Evolutionary conservation across 2,113 vertebrate species (phyloP), one percentile per base, ranked within the genome.

Genomic region (Todiramphus chloris): DNA sequence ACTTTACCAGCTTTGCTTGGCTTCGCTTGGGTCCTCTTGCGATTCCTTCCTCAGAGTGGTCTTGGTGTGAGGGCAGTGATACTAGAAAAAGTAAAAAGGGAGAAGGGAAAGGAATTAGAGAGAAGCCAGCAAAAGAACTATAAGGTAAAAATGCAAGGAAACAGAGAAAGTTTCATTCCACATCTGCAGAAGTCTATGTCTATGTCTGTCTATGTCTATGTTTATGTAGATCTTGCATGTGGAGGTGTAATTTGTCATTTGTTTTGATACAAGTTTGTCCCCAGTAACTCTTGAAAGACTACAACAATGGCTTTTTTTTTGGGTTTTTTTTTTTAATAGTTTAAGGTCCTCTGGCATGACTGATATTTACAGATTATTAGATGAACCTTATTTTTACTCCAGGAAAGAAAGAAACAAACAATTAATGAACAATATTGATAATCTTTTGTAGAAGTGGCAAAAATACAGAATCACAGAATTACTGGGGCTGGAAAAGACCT

Each of bases 331-430:
- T 53, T 46, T 80, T 25, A 77, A 59, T 48, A 72, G 31, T 58
- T 39, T 12, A 58, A 43, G 2, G 16, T 2, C 20, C n/a, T 81
- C 73, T 81, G 17, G 2, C 5, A 16, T 2, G 58, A 33, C 11
- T 23, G 6, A 23, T 44, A 78, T 6, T 0, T 1, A 31, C 50
- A 1, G 1, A 10, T 1, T 4, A 15, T 69, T 56, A 55, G 1
- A 44, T 23, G 5, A 66, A 70, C 10, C 0, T 31, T 20, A 19
- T 18, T 58, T 50, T 78, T 51, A 11, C 66, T 53, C 16, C 66
- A 66, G 37, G 44, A 75, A 56, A 80, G 6, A 63, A 89, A 53
- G 6, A 63, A 89, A 53, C 5, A 84, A 53, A 6, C 11, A 8
- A 8, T n/a, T 30, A 28, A 60, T 58, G 68, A n/a, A 31, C 2